Evolutionary conservation across 1,140 invertebrate species (phyloP), one percentile per base, ranked within the genome.

Genomic region (Ceratitis capitata): DNA sequence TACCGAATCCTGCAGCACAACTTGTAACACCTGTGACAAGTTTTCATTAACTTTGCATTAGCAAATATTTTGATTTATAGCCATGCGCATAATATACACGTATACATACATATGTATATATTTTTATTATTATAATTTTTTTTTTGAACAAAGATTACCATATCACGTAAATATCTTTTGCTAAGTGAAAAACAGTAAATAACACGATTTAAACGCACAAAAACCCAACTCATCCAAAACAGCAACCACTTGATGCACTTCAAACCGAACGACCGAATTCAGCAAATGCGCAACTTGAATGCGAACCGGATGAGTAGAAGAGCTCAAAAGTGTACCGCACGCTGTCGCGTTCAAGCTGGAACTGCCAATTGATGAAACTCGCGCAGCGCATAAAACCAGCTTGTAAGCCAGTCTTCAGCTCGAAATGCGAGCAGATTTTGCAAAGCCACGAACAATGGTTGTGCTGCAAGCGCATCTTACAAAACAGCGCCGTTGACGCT

Each of bases 261-360:
- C 14, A 32, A 78, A 42, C 69, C 69, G 69, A 45, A 9, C 39
- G 19, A 26, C 23, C 45, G 16, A 42, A n/a, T n/a, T n/a, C n/a
- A 14, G 69, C 69, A 23, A 42, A 78, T 78, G 69, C 69, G 69
- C n/a, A 78, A 35, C 69, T 9, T n/a, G n/a, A n/a, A n/a, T 78
- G 32, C 69, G 26, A 78, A 78, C 26, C 69, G 69, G 69, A 45
- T 47, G 69, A 78, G 69, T n/a, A n/a, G n/a, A n/a, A n/a, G 23
- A 26, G 39, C 69, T 45, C 69, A 23, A 78, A 78, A 78, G 69
- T 42, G 69, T 78, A 78, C 69, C 69, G 69, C 69, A 78, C 69
- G 69, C 69, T 78, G 39, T n/a, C 69, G 69, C 69, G 39, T 78
- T 78, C 69, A 78, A 78, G 69, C 69, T 45, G 69, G 39, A 78